These are phyloP conservation scores for Sycobia sp. DNA, from an alignment of 1,140 invertebrate genomes.

Conservation along the genomic window DNA sequence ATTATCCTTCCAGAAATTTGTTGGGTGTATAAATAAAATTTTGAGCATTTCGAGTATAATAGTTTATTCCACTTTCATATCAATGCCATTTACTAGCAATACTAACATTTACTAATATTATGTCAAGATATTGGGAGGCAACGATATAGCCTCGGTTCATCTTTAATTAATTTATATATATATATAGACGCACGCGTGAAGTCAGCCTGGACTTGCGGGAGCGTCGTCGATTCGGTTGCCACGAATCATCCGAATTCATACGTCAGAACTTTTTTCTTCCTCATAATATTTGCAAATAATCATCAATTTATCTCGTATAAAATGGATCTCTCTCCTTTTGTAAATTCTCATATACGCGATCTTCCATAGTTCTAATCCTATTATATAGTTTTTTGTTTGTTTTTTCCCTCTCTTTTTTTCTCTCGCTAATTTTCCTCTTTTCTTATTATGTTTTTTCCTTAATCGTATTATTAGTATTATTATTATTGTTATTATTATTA, in stretches of 20 bases:
- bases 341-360: too few relatives aligned
- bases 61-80: slow-evolving; percentile 47
- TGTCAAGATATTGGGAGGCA: slow-evolving; percentile 35
- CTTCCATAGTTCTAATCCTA: neutral
- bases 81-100: slow-evolving; percentile 43
- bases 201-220: slow-evolving; percentile 35
- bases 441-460: slow-evolving; percentile 11
- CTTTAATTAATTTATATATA: too few relatives aligned
- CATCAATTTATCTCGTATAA: too few relatives aligned
- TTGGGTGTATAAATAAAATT: slow-evolving; percentile 28
- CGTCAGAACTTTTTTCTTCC: neutral
- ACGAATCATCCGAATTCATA: slow-evolving; percentile 33
- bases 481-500: too few relatives aligned
- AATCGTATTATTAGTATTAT: too few relatives aligned
- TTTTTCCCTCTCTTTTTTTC: neutral
- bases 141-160: too few relatives aligned
- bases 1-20: too few relatives aligned
- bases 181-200: slow-evolving; percentile 35
- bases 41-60: slow-evolving; percentile 38
- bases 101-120: slow-evolving; percentile 47
- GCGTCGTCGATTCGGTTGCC: slow-evolving; percentile 35
- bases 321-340: too few relatives aligned
- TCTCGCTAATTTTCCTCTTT: neutral
- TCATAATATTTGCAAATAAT: slow-evolving; percentile 4
- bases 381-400: neutral